A percentile compares a stretch with the other conserved stretches of the same genome.
These are phyloP conservation scores for Caenorhabditis zanzibari DNA, from an alignment of 2,888 invertebrate species.

Conservation along the genomic window DNA sequence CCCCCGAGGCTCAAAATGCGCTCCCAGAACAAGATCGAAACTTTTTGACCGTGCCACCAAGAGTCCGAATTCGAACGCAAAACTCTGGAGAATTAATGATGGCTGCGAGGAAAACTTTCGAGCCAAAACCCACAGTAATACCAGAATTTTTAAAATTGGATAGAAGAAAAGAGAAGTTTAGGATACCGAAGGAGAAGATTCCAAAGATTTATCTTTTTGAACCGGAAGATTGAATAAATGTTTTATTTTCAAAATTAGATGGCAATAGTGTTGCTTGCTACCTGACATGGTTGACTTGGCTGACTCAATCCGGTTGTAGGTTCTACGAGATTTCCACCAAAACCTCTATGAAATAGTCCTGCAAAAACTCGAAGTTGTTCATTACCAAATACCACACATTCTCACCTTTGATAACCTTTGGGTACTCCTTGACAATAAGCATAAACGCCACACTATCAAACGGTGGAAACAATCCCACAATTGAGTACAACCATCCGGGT, in stretches of 20 bases:
- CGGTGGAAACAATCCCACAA: conserved; percentile 5
- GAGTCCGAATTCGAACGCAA: not conserved
- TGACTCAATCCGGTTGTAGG: not conserved
- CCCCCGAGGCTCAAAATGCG: not conserved
- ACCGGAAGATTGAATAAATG: not conserved
- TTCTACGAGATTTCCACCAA: not conserved
- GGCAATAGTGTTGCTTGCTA: too few species aligned
- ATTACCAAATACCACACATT: not conserved
- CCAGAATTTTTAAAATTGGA: not conserved
- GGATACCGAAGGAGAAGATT: not conserved
- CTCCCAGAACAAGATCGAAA: not conserved
- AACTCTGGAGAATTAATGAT: conserved; percentile 3
- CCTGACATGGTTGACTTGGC: not conserved
- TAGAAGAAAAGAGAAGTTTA: not conserved
- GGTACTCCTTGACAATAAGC: conserved; percentile 18
- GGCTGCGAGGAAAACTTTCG: not conserved
- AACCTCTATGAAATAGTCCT: not conserved
- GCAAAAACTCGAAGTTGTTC: not conserved
- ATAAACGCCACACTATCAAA: conserved; percentile 17
- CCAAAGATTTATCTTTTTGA: conserved; percentile 1
- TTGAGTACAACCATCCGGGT: conserved; percentile 6
- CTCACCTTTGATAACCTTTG: conserved; percentile 11
- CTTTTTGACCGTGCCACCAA: conserved; percentile 11
- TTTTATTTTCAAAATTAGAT: not conserved
- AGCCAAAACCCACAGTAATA: not conserved